Evolutionary conservation across 2,797 vertebrate species (phyloP).

Genomic region (Chelon labrosus): DNA sequence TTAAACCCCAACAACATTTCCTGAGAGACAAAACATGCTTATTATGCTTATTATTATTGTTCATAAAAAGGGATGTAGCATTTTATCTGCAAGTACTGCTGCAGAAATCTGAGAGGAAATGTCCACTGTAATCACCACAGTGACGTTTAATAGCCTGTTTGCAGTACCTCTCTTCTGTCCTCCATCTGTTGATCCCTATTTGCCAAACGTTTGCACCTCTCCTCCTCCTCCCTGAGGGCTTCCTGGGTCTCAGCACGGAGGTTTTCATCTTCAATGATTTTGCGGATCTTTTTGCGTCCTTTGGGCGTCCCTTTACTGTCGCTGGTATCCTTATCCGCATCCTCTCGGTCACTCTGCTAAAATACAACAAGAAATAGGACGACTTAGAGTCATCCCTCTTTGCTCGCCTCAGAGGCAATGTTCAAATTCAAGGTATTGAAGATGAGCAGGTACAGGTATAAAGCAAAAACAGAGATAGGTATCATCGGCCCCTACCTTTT

Average conservation of each 20-base stretch:
- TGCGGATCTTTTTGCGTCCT: constrained; percentile 94
- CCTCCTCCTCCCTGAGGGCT: constrained; percentile 95
- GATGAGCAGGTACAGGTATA: neutral
- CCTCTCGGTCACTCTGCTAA: constrained; percentile 80
- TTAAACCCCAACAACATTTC: neutral
- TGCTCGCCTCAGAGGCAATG: neutral
- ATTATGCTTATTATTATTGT: no score
- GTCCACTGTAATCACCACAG: neutral
- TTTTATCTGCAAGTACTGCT: no score
- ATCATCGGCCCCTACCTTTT: constrained; percentile 80
- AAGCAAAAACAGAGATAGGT: neutral
- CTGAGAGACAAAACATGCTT: neutral
- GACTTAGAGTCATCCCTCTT: neutral
- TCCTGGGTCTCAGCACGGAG: constrained; percentile 93
- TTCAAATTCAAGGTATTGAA: neutral
- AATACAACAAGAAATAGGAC: constrained; percentile 1
- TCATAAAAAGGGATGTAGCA: no score
- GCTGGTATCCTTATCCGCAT: constrained; percentile 54
- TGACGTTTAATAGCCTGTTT: neutral
- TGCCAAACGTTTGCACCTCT: constrained; percentile 91
- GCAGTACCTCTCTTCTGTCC: constrained; percentile 89
- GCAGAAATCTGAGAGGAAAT: neutral
- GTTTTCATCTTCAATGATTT: constrained; percentile 91
- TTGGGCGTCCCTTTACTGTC: constrained; percentile 88
- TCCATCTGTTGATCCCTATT: constrained; percentile 90